Conservation (phyloP, 2,888 invertebrate species). For the Ormyrus pomaceus region DNA sequence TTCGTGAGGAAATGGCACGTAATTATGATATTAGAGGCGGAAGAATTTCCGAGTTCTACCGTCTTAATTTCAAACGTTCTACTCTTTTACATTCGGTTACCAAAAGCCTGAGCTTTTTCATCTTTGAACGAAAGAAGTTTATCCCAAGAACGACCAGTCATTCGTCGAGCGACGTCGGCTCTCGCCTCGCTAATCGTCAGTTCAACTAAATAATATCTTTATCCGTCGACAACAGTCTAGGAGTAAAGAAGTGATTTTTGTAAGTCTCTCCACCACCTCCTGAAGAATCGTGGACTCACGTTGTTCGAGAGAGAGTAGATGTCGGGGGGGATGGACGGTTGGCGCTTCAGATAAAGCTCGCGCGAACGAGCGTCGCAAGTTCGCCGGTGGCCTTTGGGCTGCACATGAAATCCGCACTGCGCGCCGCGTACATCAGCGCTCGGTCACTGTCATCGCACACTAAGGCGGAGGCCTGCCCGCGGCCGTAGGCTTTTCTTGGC, state of each 20-base stretch:
- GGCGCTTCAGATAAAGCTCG: not conserved
- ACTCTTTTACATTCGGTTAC: not conserved
- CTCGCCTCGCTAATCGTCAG: not conserved
- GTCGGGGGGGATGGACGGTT: not conserved
- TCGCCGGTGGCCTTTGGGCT: no score
- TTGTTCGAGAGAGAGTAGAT: slow-evolving; percentile 18
- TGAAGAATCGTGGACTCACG: slow-evolving; percentile 45
- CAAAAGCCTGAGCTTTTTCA: not conserved
- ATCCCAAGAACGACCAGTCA: not conserved
- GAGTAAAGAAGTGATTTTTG: no score
- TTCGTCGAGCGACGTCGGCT: not conserved
- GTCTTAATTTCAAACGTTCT: not conserved
- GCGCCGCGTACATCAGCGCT: no score
- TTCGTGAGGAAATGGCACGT: not conserved
- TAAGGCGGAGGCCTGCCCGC: not conserved
- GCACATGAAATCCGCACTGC: no score
- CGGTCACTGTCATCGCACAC: not conserved
- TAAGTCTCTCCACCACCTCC: slow-evolving; percentile 28
- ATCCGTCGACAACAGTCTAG: no score
- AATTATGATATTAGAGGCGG: slow-evolving; percentile 1
- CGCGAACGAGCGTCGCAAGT: not conserved
- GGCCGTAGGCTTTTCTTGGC: slow-evolving; percentile 31
- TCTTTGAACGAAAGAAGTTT: no score
- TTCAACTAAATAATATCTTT: no score
- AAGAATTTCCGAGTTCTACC: not conserved